phyloP scores from a whole-genome alignment of 2,888 invertebrate species.

The Actias luna region DNA sequence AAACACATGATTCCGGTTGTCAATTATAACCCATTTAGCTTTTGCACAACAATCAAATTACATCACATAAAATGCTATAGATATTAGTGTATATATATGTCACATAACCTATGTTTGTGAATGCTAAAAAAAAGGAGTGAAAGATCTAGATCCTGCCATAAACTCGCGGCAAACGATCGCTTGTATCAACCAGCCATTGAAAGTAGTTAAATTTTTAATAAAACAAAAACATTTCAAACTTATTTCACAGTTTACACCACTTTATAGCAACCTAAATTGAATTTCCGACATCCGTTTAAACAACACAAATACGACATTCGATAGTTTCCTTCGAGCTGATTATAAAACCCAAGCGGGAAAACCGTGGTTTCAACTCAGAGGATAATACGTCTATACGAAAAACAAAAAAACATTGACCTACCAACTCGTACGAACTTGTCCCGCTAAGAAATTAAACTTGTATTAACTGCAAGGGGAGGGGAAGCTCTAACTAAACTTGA shows the following conservation, averaged over 20 bases:
- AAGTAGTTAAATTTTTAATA: too few species aligned
- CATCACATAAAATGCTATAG: too few species aligned
- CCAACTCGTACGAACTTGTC: slow-evolving; percentile 29
- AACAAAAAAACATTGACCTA: slow-evolving; percentile 26
- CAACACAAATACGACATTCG: slow-evolving; percentile 11
- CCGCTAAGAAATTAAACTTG: slow-evolving; percentile 25
- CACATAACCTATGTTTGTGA: too few species aligned
- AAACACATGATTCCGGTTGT: too few species aligned
- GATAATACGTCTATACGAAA: slow-evolving; percentile 39
- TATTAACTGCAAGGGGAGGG: slow-evolving; percentile 33
- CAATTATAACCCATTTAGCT: too few species aligned
- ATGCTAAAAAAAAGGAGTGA: too few species aligned
- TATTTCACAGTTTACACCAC: background rate
- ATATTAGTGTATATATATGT: too few species aligned
- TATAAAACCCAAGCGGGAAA: slow-evolving; percentile 57
- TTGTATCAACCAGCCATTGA: background rate
- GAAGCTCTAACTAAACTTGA: slow-evolving; percentile 34
- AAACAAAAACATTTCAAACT: background rate
- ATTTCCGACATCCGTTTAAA: slow-evolving; percentile 9
- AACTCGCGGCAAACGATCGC: background rate
- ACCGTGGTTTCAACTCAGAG: slow-evolving; percentile 35
- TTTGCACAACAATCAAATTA: too few species aligned
- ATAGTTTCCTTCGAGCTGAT: slow-evolving; percentile 13
- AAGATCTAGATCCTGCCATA: too few species aligned
- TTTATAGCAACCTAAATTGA: background rate